Base-by-base conservation (phyloP, 2,888 invertebrate genomes). In the Antheraea yamamai region DNA sequence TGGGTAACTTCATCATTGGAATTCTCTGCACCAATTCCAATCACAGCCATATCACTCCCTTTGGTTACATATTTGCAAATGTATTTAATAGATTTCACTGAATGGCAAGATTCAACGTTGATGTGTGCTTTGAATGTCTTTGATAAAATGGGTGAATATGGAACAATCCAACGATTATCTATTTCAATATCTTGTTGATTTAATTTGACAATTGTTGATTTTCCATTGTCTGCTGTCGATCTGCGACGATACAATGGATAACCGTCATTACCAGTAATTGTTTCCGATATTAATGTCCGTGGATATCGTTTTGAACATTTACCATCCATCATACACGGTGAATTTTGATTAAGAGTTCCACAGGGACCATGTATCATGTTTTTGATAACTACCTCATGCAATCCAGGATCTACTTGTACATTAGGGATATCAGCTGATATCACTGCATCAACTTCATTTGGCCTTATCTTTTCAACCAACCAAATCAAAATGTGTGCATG, bases 231-330 rank as follows among this genome's bases (percentile, higher is more conserved):
- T 75, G 68, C 81, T 64, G 64, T 73, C 10, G 80, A 81, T 78
- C 82, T 52, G 4, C 82, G 80, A 75, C 81, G 79, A 81, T 82
- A 81, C 3, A 81, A 12, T 76, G 81, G 81, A 77, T 81, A 81
- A 70, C 79, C 79, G 64, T 80, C 75, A 23, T 72, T 64, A 1
- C 64, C 79, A 73, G 64, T 76, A 30, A 72, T 61, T 10, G 75
- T 75, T 51, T 75, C 75, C 14, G 64, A n/a, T 26, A 64, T 16
- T 51, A 75, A 72, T 47, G 14, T 6, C 58, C 51, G 23, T 64
- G 72, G 75, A 26, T 64, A 75, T 8, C 64, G 51, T 75, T 77
- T 77, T 18, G 76, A 55, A 61, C 78, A 77, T 8, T 75, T 74
- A 6, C 68, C 68, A 6, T 78, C 61, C 18, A 72, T 72, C 76